phyloP scores from a whole-genome alignment of 2,797 vertebrate genomes.

The Phyllotis vaccarum region DNA sequence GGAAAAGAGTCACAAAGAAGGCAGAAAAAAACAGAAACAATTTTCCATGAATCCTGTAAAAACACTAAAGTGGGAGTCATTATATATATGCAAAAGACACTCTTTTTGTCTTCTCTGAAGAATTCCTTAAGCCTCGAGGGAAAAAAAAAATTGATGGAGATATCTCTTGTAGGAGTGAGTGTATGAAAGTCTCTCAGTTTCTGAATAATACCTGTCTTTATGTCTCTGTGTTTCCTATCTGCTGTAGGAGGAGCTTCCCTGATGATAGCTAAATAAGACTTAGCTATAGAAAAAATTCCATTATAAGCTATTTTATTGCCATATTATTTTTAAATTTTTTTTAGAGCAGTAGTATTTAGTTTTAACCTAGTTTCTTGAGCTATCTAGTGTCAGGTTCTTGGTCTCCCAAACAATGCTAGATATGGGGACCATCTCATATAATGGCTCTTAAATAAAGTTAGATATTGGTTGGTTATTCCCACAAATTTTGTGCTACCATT shows the following conservation, averaged over 20 bases:
- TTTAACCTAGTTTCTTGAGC: background rate
- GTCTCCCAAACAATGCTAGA: too few species aligned
- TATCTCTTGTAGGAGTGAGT: background rate
- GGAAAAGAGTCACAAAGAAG: background rate
- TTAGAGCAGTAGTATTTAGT: background rate
- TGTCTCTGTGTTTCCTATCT: background rate
- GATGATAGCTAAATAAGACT: background rate
- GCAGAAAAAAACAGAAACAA: background rate
- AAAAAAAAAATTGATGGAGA: background rate
- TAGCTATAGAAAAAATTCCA: too few species aligned
- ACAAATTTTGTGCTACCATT: background rate
- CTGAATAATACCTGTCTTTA: background rate
- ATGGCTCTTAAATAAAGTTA: too few species aligned
- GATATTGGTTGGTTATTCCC: too few species aligned
- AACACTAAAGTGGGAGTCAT: background rate
- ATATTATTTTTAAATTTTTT: background rate
- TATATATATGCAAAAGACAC: background rate
- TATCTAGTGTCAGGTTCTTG: background rate
- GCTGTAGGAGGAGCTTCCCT: background rate
- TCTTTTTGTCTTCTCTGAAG: background rate
- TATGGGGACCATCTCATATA: background rate
- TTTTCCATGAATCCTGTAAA: background rate
- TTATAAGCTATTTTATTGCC: background rate
- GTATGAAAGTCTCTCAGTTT: background rate
- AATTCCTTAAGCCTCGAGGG: too few species aligned